Evolutionary conservation across 2,888 invertebrate species (phyloP), one percentile per base, ranked within the genome.

Genomic region (Diaphora mendica): DNA sequence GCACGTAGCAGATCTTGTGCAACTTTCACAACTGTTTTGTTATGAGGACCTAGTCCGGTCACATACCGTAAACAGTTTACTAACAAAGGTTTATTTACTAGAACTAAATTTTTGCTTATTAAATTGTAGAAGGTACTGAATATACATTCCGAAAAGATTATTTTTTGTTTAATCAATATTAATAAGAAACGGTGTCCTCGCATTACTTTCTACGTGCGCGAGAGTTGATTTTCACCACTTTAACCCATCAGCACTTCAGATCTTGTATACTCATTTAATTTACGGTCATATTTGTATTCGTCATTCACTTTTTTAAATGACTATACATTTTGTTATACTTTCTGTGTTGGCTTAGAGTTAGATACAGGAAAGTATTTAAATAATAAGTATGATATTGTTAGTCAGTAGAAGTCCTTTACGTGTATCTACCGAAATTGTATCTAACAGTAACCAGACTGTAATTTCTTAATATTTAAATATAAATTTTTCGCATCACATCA

Each of bases 21-120:
- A 81, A 88, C 90, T 91, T 91, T 90, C 90, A 89, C 90, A 90
- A 89, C 82, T 82, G 83, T 86, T 84, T 83, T 85, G 82, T 84
- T 87, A 83, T 82, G 85, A 88, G 88, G 90, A 87, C 86, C 87
- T 89, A 87, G 87, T 79, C 86, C 84, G 83, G 83, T 85, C 85
- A 79, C 76, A 79, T 74, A 83, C 79, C 81, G 80, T 84, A 82
- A 84, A 85, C 82, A 82, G 85, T 85, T 83, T 81, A 79, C 79
- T 83, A 79, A 84, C 84, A 80, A 81, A 84, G 77, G 75, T 78
- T 82, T 77, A 79, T 85, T 78, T 73, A 64, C 79, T 77, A 74
- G 75, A 79, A 81, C 79, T 77, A 67, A 69, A 76, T 73, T 76
- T 74, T 75, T 74, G 23, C 65, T 68, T 71, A 42, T 59, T 69